phyloP scores from a whole-genome alignment of 2,113 vertebrate genomes.

The Ochotona curzoniae region DNA sequence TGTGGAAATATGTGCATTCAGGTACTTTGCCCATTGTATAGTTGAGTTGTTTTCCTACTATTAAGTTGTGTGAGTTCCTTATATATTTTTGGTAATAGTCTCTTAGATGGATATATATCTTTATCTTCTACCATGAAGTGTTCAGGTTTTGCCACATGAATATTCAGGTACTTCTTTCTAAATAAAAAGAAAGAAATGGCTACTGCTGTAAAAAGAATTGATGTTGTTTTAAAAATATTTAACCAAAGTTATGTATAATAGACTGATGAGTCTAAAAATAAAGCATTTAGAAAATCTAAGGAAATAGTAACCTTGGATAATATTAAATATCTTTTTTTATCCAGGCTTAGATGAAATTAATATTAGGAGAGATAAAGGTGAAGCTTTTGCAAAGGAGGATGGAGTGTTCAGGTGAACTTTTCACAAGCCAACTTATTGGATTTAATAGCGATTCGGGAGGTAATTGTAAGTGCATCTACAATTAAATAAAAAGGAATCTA shows the following conservation, averaged over 20 bases:
- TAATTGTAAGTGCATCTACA: conserved; percentile 39
- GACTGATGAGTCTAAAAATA: not conserved
- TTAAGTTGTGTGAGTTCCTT: not conserved
- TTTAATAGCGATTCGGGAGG: conserved; percentile 51
- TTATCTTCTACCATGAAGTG: not conserved
- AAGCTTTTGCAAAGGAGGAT: conserved; percentile 29
- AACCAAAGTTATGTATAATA: not conserved
- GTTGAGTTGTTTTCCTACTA: not conserved
- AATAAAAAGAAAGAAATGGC: not conserved
- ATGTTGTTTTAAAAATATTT: conserved; percentile 20
- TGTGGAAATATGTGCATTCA: not conserved
- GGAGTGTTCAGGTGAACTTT: not conserved
- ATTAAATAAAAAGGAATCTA: conserved; percentile 39
- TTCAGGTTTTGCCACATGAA: not conserved
- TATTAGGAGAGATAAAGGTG: not conserved
- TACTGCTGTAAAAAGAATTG: not conserved
- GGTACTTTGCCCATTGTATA: not conserved
- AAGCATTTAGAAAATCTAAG: not conserved
- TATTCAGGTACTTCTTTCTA: not conserved
- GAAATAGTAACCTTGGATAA: conserved; percentile 25
- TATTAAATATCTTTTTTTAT: conserved; percentile 11
- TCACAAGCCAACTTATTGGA: not conserved
- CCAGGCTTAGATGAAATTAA: not conserved
- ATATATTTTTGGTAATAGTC: not conserved
- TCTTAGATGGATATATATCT: not conserved